Conservation (phyloP, 1,140 invertebrate genomes). For the Drosophila cardini region DNA sequence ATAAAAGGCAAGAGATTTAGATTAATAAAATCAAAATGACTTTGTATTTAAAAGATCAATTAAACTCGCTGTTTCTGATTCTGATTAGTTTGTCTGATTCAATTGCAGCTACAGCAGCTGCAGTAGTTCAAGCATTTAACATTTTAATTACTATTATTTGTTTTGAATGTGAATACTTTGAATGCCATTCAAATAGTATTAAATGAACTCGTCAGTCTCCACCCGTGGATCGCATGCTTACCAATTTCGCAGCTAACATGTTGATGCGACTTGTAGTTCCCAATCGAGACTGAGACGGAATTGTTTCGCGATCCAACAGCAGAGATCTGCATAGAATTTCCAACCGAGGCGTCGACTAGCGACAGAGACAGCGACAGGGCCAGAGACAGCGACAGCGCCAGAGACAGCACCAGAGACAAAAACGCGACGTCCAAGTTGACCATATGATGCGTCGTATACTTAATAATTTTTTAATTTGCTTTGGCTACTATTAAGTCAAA, state of each 20-base stretch:
- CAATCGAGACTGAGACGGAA: conserved; percentile 71
- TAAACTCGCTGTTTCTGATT: conserved; percentile 10
- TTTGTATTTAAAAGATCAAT: conserved; percentile 16
- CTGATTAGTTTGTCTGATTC: conserved; percentile 15
- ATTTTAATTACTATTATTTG: conserved; percentile 44
- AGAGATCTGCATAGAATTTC: conserved; percentile 70
- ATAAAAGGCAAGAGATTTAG: background rate
- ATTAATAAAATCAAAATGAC: background rate
- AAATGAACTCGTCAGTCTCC: conserved; percentile 3
- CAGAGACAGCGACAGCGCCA: conserved; percentile 19
- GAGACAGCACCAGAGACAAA: background rate
- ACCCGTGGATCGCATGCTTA: conserved; percentile 51
- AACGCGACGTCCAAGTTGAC: conserved; percentile 6
- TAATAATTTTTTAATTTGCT: conserved; percentile 44
- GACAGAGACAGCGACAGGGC: background rate
- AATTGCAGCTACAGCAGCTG: conserved; percentile 32
- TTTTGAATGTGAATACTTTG: conserved; percentile 28
- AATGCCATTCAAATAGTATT: conserved; percentile 52
- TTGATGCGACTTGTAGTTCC: conserved; percentile 73
- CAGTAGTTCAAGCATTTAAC: conserved; percentile 35
- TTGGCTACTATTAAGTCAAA: conserved; percentile 41
- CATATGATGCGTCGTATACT: conserved; percentile 36
- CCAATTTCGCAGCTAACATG: conserved; percentile 80
- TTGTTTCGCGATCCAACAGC: conserved; percentile 49
- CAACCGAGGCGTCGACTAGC: conserved; percentile 27